Evolutionary conservation across 1,140 invertebrate genomes (phyloP).

Genomic region (Drosophila watanabei): DNA sequence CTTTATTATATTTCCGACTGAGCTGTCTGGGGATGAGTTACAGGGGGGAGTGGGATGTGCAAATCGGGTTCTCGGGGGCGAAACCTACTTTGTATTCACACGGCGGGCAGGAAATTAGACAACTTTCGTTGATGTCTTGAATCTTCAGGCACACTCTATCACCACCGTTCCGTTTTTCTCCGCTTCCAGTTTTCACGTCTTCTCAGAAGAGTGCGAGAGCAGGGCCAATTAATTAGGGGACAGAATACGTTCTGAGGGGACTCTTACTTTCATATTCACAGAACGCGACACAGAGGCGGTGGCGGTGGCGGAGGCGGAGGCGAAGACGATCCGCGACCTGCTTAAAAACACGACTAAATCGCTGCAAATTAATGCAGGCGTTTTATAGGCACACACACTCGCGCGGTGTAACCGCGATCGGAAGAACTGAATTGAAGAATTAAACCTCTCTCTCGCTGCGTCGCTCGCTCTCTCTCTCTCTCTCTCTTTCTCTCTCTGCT

Average conservation of each 20-base stretch:
- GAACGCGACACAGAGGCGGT: slow-evolving; percentile 8
- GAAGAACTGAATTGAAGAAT: slow-evolving; percentile 51
- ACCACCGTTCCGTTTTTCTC: slow-evolving; percentile 28
- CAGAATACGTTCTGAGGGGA: slow-evolving; percentile 11
- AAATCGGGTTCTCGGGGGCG: slow-evolving; percentile 3
- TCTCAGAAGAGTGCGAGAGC: slow-evolving; percentile 14
- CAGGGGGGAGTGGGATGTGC: not conserved
- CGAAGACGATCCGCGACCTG: slow-evolving; percentile 48
- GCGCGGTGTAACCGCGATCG: slow-evolving; percentile 15
- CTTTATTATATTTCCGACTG: slow-evolving; percentile 30
- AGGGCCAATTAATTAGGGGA: slow-evolving; percentile 42
- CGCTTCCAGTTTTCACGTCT: slow-evolving; percentile 5
- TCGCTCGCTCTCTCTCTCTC: slow-evolving; percentile 16
- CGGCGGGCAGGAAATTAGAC: slow-evolving; percentile 49
- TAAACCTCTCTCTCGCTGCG: slow-evolving; percentile 26
- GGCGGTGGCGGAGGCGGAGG: not conserved
- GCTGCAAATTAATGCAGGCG: slow-evolving; percentile 69
- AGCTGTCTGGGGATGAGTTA: slow-evolving; percentile 4
- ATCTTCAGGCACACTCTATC: slow-evolving; percentile 37
- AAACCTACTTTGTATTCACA: slow-evolving; percentile 53
- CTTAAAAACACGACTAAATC: slow-evolving; percentile 74
- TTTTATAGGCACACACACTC: slow-evolving; percentile 71
- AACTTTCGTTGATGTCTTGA: slow-evolving; percentile 50
- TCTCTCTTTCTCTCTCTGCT: slow-evolving; percentile 17
- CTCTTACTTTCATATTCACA: slow-evolving; percentile 57